These are phyloP conservation scores for Psettodes erumei DNA, from an alignment of 2,113 vertebrate genomes.

Conservation along the genomic window DNA sequence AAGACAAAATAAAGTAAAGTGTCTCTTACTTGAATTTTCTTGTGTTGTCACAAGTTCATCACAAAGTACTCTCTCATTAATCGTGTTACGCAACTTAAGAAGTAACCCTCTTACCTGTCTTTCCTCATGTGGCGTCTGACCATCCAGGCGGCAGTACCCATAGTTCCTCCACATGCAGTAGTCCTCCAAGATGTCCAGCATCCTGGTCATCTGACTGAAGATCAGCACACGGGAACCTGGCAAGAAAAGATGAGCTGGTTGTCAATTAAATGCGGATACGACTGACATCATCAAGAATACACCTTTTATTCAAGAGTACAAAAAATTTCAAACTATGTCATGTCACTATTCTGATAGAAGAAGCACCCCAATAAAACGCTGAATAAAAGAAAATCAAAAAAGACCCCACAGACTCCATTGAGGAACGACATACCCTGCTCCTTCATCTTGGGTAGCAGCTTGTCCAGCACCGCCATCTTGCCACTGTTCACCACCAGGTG, in stretches of 20 bases:
- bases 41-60: neutral
- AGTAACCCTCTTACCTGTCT: slow-evolving; percentile 87
- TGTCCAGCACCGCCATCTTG: slow-evolving; percentile 97
- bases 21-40: neutral
- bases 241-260: neutral
- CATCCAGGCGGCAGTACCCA: slow-evolving; percentile 94
- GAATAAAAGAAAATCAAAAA: neutral
- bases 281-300: too few species aligned
- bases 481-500: slow-evolving; percentile 97
- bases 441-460: slow-evolving; percentile 94
- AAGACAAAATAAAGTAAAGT: neutral
- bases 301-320: neutral
- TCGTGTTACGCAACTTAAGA: neutral
- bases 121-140: slow-evolving; percentile 96
- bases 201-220: slow-evolving; percentile 99
- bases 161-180: slow-evolving; percentile 99
- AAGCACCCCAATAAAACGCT: neutral
- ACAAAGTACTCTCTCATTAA: neutral
- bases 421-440: slow-evolving; percentile 86
- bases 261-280: neutral
- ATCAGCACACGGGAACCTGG: slow-evolving; percentile 94
- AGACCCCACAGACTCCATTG: neutral
- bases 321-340: neutral
- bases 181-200: slow-evolving; percentile 98
- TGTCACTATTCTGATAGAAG: neutral